These are phyloP conservation scores for Lipophrys pholis DNA, from an alignment of 2,113 vertebrate genomes.

Conservation along the genomic window DNA sequence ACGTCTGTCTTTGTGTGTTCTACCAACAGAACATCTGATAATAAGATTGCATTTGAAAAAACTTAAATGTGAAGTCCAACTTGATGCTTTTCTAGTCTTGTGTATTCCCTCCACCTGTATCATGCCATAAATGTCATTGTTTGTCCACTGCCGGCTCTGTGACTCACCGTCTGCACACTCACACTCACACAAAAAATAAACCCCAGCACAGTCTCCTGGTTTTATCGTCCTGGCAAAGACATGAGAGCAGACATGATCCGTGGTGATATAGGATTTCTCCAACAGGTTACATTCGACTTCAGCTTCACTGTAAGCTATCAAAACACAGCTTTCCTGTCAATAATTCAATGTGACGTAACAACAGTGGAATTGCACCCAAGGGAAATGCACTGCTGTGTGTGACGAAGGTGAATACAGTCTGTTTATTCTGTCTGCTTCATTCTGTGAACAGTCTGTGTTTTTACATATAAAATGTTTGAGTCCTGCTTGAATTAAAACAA, in stretches of 20 bases:
- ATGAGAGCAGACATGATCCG: slow-evolving; percentile 2
- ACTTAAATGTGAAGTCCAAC: neutral
- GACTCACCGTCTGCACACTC: slow-evolving; percentile 40
- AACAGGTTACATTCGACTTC: slow-evolving; percentile 6
- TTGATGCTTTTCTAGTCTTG: slow-evolving; percentile 18
- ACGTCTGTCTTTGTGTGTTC: slow-evolving; percentile 4
- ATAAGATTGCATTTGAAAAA: slow-evolving; percentile 11
- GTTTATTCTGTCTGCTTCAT: neutral
- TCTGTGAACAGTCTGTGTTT: neutral
- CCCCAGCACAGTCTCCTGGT: slow-evolving; percentile 4
- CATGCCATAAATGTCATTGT: slow-evolving; percentile 42
- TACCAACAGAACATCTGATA: slow-evolving; percentile 3
- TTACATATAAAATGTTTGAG: neutral
- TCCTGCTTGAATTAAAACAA: no score
- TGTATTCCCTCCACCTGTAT: slow-evolving; percentile 23
- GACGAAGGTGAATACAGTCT: neutral
- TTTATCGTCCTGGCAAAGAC: slow-evolving; percentile 32
- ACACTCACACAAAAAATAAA: slow-evolving; percentile 6
- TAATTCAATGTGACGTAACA: neutral
- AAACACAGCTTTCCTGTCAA: neutral
- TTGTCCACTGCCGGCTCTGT: neutral
- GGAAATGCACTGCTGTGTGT: neutral
- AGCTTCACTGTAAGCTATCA: neutral
- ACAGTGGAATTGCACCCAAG: neutral
- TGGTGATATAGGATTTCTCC: slow-evolving; percentile 1